phyloP scores from a whole-genome alignment of 2,888 invertebrate genomes.

The Euclidia mi region DNA sequence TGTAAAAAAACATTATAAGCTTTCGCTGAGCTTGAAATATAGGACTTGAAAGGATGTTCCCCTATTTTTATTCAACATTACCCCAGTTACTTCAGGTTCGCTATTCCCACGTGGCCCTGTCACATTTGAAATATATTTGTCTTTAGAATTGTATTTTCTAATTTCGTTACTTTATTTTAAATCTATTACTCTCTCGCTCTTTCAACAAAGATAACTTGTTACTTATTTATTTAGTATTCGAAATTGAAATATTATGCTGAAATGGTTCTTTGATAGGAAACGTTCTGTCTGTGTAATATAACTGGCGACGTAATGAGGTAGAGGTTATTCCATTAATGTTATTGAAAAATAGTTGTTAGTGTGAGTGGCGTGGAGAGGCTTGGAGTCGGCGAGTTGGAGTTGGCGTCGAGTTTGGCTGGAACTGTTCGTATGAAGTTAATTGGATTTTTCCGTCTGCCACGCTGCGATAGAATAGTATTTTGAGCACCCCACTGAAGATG shows the following conservation, averaged over 20 bases:
- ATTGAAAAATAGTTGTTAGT: slow-evolving; percentile 82
- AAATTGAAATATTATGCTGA: slow-evolving; percentile 54
- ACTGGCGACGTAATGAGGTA: slow-evolving; percentile 62
- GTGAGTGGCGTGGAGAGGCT: slow-evolving; percentile 67
- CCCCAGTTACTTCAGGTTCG: too few relatives aligned
- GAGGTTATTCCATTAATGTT: slow-evolving; percentile 78
- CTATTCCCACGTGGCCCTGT: slow-evolving; percentile 28
- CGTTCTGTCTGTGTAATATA: slow-evolving; percentile 53
- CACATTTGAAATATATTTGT: slow-evolving; percentile 47
- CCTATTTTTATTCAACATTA: too few relatives aligned
- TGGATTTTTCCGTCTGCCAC: slow-evolving; percentile 88
- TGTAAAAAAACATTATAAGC: too few relatives aligned
- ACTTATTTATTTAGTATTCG: slow-evolving; percentile 40
- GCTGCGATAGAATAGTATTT: slow-evolving; percentile 79
- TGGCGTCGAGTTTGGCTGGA: slow-evolving; percentile 71
- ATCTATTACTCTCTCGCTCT: slow-evolving; percentile 21
- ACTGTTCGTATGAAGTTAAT: slow-evolving; percentile 85
- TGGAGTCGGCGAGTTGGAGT: slow-evolving; percentile 54
- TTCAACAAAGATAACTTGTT: slow-evolving; percentile 39
- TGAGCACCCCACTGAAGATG: slow-evolving; percentile 61
- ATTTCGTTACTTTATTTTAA: slow-evolving; percentile 20
- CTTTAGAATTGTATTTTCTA: too few relatives aligned
- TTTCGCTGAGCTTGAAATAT: too few relatives aligned
- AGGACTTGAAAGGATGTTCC: too few relatives aligned
- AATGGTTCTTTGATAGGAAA: slow-evolving; percentile 50